Base-by-base conservation (phyloP, 2,888 invertebrate genomes). In the Sipunculus nudus region DNA sequence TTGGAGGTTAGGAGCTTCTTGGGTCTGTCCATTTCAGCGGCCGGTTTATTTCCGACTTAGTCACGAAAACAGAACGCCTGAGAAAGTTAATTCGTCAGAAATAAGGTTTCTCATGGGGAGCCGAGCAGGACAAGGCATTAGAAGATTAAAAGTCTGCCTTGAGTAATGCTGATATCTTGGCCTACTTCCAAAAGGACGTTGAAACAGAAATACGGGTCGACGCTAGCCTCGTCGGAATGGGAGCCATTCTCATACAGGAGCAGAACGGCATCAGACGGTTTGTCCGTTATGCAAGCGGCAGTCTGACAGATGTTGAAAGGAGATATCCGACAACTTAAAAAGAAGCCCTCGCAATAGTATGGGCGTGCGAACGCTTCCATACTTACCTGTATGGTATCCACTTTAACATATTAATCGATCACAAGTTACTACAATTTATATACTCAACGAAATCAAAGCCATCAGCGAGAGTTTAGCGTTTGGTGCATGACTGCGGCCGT, bases 401-500 rank as follows among this genome's bases (percentile, higher is more conserved):
- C 3, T 69, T 70, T 50, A 65, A 68, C 39, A 32, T 70, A 6
- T 23, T 3, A 2, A 53, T 69, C 2, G 66, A 72, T 39, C 53
- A 55, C 26, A 55, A 48, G 28, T 39, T 35, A 4, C 48, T 55
- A 26, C 53, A 62, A 16, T 31, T 49, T 4, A 58, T 75, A 8
- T 61, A 64, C 26, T 40, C 39, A 5, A 41, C 32, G 10, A 65
- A 19, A n/a, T 63, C 71, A 10, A 74, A 65, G 28, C 68, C 63
- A 10, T 58, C 53, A 46, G 68, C 74, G 8, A 56, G 73, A 28
- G 65, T 75, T 0, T 63, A 74, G 55, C 31, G 74, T 31, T 71
- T 71, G 72, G 53, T 68, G 3, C 54, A n/a, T n/a, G 60, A 38
- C 48, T 72, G n/a, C 63, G 59, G 52, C 64, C 53, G 28, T 70